Conservation (phyloP, 2,113 vertebrate genomes). For the Zingel zingel region DNA sequence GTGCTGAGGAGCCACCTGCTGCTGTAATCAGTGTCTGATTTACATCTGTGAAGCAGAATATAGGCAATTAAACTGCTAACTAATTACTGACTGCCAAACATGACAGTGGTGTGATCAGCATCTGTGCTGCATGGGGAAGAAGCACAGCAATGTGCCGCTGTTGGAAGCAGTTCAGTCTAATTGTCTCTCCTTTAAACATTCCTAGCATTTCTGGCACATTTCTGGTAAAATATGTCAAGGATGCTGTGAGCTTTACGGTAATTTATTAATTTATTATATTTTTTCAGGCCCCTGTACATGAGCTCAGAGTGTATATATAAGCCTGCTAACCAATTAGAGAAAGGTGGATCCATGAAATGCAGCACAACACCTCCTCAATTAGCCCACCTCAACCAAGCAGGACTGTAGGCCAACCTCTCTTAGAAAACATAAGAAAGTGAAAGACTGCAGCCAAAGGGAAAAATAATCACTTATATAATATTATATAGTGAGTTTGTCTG, state of each 20-base stretch:
- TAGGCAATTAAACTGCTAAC: constrained; percentile 14
- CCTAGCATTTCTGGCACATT: too few relatives aligned
- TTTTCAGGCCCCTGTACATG: too few relatives aligned
- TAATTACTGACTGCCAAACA: constrained; percentile 8
- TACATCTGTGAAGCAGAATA: constrained; percentile 22
- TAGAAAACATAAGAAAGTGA: constrained; percentile 4
- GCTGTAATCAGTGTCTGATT: constrained; percentile 38
- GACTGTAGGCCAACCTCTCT: background rate
- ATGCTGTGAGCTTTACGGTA: too few relatives aligned
- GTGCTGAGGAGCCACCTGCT: background rate
- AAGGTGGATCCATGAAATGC: background rate
- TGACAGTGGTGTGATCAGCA: constrained; percentile 11
- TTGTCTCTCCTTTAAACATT: background rate
- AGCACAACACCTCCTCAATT: background rate
- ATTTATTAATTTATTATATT: too few relatives aligned
- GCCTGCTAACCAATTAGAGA: background rate
- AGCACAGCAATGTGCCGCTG: background rate
- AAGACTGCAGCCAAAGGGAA: constrained; percentile 24
- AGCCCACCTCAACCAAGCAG: background rate
- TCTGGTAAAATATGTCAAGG: too few relatives aligned
- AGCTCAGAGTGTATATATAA: too few relatives aligned
- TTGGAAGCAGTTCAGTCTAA: background rate
- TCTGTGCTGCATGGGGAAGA: background rate
- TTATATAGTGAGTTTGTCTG: constrained; percentile 64
- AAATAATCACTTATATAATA: constrained; percentile 61